phyloP scores from a whole-genome alignment of 2,888 invertebrate genomes.

The Himalopsyche tibetana region DNA sequence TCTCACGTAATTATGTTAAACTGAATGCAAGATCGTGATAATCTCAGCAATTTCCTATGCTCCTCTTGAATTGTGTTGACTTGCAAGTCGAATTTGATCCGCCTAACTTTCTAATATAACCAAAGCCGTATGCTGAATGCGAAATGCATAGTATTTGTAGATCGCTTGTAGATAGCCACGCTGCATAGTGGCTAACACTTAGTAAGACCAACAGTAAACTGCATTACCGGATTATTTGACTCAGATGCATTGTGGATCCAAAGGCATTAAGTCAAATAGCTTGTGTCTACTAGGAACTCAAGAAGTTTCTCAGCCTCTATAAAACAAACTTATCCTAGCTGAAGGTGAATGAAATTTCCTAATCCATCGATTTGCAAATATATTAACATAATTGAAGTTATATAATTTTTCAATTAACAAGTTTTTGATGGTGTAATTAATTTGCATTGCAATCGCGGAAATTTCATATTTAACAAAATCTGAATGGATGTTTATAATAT shows the following conservation, averaged over 20 bases:
- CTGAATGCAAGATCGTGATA: too few species aligned
- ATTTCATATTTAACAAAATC: too few species aligned
- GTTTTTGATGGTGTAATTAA: neutral
- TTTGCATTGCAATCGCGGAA: too few species aligned
- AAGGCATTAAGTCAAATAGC: conserved; percentile 9
- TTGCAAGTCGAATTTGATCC: neutral
- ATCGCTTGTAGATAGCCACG: neutral
- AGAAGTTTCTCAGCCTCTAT: neutral
- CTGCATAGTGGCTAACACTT: conserved; percentile 43
- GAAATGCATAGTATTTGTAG: conserved; percentile 35
- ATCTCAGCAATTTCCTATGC: neutral
- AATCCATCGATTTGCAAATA: neutral
- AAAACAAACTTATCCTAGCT: neutral
- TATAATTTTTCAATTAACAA: neutral
- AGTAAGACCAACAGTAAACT: conserved; percentile 49
- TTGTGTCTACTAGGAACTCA: neutral
- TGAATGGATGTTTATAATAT: too few species aligned
- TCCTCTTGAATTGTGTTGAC: neutral
- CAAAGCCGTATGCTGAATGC: conserved; percentile 20
- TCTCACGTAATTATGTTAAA: too few species aligned
- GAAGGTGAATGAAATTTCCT: neutral
- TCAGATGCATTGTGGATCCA: conserved; percentile 39
- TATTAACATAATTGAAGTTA: neutral
- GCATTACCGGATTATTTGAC: conserved; percentile 52
- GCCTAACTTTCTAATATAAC: neutral